Percentiles rank a stretch among this genome's conserved stretches.
These are phyloP conservation scores for Pammene fasciana DNA, from an alignment of 2,888 invertebrate species.

Conservation along the genomic window DNA sequence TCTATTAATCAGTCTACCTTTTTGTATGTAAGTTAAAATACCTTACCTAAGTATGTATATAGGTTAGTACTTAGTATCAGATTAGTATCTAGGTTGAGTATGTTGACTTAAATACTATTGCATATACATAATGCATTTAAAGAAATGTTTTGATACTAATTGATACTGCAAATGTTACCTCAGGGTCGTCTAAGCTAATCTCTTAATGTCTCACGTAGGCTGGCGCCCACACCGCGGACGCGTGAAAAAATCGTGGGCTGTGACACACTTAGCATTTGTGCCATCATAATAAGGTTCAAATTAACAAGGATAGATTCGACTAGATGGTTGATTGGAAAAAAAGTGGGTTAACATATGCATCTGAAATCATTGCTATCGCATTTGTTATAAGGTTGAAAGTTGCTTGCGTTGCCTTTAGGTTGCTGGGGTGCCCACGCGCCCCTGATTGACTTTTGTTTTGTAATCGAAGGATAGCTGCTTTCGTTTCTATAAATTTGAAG, in stretches of 20 bases:
- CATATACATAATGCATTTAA: conserved; percentile 15
- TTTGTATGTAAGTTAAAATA: too few species aligned
- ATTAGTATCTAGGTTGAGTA: too few species aligned
- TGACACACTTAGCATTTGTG: conserved; percentile 58
- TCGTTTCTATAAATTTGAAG: conserved; percentile 51
- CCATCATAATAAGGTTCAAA: conserved; percentile 48
- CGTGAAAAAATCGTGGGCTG: conserved; percentile 69
- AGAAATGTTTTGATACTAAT: conserved; percentile 43
- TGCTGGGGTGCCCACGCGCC: conserved; percentile 62
- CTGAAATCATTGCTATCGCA: conserved; percentile 47
- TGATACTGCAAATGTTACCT: conserved; percentile 58
- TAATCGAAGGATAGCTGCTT: conserved; percentile 69
- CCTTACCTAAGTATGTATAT: too few species aligned
- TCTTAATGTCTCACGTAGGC: conserved; percentile 68
- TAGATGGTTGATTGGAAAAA: conserved; percentile 51
- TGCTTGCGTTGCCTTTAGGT: conserved; percentile 45
- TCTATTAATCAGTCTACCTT: too few species aligned
- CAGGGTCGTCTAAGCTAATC: conserved; percentile 62
- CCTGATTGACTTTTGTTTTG: conserved; percentile 64
- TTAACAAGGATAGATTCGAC: conserved; percentile 1
- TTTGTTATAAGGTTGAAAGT: conserved; percentile 10
- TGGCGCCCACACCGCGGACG: conserved; percentile 67
- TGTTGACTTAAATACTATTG: background rate
- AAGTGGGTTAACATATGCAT: conserved; percentile 69
- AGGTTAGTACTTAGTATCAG: too few species aligned